phyloP scores from a whole-genome alignment of 2,888 invertebrate genomes.

The Ectemnius cavifrons region DNA sequence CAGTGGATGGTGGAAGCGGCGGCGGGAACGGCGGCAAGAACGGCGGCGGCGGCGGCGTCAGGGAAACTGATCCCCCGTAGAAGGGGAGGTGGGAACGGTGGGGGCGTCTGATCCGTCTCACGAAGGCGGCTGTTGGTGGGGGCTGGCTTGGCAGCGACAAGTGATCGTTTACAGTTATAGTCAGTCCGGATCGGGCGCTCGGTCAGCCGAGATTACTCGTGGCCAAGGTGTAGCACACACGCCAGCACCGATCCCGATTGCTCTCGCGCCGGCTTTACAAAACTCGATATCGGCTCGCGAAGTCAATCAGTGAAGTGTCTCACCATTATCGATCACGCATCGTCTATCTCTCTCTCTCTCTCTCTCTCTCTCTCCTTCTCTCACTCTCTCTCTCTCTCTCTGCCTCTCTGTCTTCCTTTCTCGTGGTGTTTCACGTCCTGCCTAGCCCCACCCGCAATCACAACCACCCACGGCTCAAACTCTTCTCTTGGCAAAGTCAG shows the following conservation, averaged over 20 bases:
- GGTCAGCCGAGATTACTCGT: constrained; percentile 72
- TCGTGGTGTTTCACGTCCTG: no score
- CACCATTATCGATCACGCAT: background rate
- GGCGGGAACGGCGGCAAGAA: background rate
- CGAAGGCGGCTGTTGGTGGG: constrained; percentile 39
- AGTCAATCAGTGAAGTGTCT: constrained; percentile 37
- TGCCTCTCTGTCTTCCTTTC: background rate
- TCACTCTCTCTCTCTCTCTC: background rate
- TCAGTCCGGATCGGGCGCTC: constrained; percentile 78
- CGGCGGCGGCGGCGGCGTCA: background rate
- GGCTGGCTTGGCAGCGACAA: constrained; percentile 72
- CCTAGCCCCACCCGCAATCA: no score
- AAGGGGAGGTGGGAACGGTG: constrained; percentile 21
- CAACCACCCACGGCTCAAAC: no score
- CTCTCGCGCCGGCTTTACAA: constrained; percentile 41
- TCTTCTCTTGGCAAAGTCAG: background rate
- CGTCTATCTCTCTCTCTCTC: constrained; percentile 9
- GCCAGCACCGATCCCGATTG: constrained; percentile 38
- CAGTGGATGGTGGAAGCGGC: background rate
- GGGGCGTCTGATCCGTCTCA: constrained; percentile 44
- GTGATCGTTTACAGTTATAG: constrained; percentile 78
- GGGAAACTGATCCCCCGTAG: constrained; percentile 57
- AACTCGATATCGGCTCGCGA: constrained; percentile 23
- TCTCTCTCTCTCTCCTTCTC: constrained; percentile 14
- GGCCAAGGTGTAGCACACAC: constrained; percentile 29